These are phyloP conservation scores for Nasonia vitripennis DNA, from an alignment of 1,140 invertebrate species.

Conservation along the genomic window DNA sequence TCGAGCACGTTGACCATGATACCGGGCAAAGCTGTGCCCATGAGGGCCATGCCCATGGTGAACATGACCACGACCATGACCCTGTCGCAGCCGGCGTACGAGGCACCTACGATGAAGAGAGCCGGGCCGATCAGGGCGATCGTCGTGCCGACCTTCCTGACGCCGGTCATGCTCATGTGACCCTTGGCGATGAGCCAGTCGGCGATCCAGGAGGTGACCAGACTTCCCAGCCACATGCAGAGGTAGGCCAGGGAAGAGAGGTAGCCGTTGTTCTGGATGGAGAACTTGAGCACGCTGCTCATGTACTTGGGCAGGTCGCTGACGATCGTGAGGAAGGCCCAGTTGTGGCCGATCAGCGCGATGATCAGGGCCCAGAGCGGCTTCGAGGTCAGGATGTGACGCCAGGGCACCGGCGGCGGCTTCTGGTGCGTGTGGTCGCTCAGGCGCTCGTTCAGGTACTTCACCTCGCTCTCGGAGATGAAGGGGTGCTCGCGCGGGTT, in stretches of 20 bases:
- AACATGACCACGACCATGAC: conserved; percentile 80
- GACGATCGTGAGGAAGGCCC: conserved; percentile 90
- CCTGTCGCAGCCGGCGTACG: conserved; percentile 79
- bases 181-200: conserved; percentile 77
- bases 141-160: conserved; percentile 79
- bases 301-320: conserved; percentile 91
- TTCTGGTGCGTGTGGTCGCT: conserved; percentile 55
- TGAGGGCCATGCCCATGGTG: conserved; percentile 81
- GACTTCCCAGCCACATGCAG: conserved; percentile 80
- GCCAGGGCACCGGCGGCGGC: conserved; percentile 74
- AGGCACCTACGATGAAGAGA: conserved; percentile 77
- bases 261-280: conserved; percentile 81
- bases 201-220: conserved; percentile 77
- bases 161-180: conserved; percentile 75
- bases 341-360: conserved; percentile 84
- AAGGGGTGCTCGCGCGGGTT: conserved; percentile 82
- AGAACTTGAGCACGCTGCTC: conserved; percentile 86
- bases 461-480: conserved; percentile 81
- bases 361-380: conserved; percentile 79
- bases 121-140: conserved; percentile 78
- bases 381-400: conserved; percentile 78
- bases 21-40: conserved; percentile 77
- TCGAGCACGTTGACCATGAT: conserved; percentile 86
- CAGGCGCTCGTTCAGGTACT: conserved; percentile 76
- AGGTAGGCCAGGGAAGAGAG: conserved; percentile 79